phyloP scores from a whole-genome alignment of 2,113 vertebrate genomes.

The Salvelinus alpinus region DNA sequence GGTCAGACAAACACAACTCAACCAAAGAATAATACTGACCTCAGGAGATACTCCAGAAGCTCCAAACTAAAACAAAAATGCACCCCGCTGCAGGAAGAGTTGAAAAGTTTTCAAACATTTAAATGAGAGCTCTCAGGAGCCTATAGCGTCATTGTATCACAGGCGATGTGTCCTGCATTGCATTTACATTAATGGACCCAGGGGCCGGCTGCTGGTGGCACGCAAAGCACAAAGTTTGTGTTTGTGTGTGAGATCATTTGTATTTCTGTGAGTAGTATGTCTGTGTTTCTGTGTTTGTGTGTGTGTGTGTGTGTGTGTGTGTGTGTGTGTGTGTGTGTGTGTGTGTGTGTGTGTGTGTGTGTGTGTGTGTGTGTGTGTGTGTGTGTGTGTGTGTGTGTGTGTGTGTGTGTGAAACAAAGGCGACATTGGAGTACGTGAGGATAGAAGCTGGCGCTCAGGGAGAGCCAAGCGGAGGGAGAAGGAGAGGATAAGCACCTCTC shows the following conservation, averaged over 20 bases:
- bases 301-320: conserved; percentile 8
- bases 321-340: not conserved
- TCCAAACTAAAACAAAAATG: conserved; percentile 46
- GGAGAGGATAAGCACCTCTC: conserved; percentile 61
- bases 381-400: conserved; percentile 10
- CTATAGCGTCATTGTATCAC: conserved; percentile 36
- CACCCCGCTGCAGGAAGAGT: conserved; percentile 21
- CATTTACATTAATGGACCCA: conserved; percentile 39
- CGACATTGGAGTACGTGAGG: conserved; percentile 23
- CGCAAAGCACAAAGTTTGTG: conserved; percentile 27
- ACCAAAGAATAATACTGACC: conserved; percentile 24
- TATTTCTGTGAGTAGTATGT: not conserved
- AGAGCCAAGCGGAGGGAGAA: conserved; percentile 49
- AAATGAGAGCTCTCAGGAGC: conserved; percentile 34
- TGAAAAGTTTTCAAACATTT: conserved; percentile 49
- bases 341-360: conserved; percentile 11
- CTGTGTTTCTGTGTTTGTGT: not conserved
- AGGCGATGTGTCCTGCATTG: conserved; percentile 45
- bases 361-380: not conserved
- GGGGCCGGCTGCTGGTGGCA: conserved; percentile 2
- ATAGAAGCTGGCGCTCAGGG: conserved; percentile 40
- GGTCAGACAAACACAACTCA: conserved; percentile 58
- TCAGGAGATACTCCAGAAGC: conserved; percentile 30
- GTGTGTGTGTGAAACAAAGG: not conserved
- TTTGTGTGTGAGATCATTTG: conserved; percentile 2